These are phyloP conservation scores for Drosophila lowei DNA, from an alignment of 1,140 invertebrate genomes.

Conservation along the genomic window DNA sequence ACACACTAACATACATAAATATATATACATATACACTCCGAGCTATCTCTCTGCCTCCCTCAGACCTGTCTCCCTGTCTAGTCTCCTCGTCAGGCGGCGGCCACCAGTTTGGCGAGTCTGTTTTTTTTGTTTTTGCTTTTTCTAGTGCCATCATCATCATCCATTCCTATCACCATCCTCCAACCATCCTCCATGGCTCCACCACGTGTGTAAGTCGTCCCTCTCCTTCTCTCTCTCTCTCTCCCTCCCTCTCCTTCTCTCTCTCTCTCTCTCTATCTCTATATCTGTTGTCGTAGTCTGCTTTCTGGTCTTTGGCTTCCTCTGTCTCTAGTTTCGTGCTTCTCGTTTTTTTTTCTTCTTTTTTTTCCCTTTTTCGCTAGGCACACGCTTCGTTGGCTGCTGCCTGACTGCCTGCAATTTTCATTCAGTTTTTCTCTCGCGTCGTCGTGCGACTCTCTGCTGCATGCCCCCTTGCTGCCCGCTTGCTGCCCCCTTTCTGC, in stretches of 20 bases:
- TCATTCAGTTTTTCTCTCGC: slow-evolving; percentile 76
- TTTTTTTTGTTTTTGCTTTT: slow-evolving; percentile 10
- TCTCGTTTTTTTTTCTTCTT: slow-evolving; percentile 22
- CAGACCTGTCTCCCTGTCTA: slow-evolving; percentile 2
- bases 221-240: neutral
- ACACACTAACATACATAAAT: neutral
- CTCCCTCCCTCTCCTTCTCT: neutral
- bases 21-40: neutral
- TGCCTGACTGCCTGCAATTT: slow-evolving; percentile 57
- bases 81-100: slow-evolving; percentile 24
- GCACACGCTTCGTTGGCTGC: slow-evolving; percentile 62
- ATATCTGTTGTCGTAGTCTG: slow-evolving; percentile 32
- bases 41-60: too few species aligned
- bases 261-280: slow-evolving; percentile 15
- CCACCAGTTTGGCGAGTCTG: slow-evolving; percentile 53
- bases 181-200: slow-evolving; percentile 17
- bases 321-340: slow-evolving; percentile 49
- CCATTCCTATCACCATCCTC: slow-evolving; percentile 20
- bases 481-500: neutral
- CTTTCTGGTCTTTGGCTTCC: slow-evolving; percentile 5
- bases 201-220: slow-evolving; percentile 44
- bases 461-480: neutral
- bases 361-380: slow-evolving; percentile 52
- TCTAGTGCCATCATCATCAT: slow-evolving; percentile 38
- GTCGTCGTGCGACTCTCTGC: slow-evolving; percentile 36